A percentile compares a stretch with the other conserved stretches of the same genome.
These are phyloP conservation scores for Microctonus hyperodae DNA, from an alignment of 2,888 invertebrate genomes.

Conservation along the genomic window DNA sequence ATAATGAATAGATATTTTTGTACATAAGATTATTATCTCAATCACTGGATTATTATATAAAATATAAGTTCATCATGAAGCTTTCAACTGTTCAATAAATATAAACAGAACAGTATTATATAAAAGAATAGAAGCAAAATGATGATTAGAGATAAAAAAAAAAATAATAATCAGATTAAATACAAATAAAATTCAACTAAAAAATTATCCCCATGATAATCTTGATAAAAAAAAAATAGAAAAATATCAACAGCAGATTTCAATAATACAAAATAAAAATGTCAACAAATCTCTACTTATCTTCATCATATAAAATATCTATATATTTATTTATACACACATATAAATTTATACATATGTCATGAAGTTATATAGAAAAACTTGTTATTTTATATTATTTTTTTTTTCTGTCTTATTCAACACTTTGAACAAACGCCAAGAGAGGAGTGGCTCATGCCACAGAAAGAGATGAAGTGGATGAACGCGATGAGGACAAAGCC, in stretches of 20 bases:
- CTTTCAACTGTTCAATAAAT: neutral
- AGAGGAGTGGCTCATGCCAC: slow-evolving; percentile 34
- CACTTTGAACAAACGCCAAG: slow-evolving; percentile 36
- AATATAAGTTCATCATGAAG: neutral
- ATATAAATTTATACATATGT: neutral
- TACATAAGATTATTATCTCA: slow-evolving; percentile 6
- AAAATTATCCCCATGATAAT: neutral
- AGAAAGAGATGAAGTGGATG: neutral
- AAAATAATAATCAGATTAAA: neutral
- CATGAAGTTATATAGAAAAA: neutral
- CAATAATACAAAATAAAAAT: no score
- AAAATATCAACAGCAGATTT: neutral
- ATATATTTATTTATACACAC: neutral
- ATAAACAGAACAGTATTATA: neutral
- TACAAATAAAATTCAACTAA: neutral
- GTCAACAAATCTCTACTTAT: slow-evolving; percentile 8
- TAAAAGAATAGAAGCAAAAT: neutral
- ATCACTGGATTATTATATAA: neutral
- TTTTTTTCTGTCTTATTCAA: neutral
- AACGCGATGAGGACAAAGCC: slow-evolving; percentile 5
- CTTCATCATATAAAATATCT: neutral
- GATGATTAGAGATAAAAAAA: neutral
- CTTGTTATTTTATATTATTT: no score
- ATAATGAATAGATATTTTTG: neutral
- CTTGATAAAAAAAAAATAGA: neutral